Evolutionary conservation across 2,113 vertebrate species (phyloP).

Genomic region (Mormoops blainvillei): DNA sequence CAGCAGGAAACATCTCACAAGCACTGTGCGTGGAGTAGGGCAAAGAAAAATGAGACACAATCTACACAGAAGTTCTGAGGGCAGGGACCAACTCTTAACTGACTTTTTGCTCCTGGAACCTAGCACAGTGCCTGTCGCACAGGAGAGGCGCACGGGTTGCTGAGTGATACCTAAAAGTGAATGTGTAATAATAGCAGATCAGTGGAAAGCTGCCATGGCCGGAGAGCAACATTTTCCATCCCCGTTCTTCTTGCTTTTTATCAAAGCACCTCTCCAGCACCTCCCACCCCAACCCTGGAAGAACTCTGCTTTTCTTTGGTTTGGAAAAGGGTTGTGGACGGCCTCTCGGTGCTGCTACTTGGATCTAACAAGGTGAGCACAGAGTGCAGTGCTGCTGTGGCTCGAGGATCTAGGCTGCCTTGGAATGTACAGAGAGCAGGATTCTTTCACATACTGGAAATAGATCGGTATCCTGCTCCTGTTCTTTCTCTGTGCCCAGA

Average conservation of each 20-base stretch:
- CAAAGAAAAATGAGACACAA: background rate
- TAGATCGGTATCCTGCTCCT: background rate
- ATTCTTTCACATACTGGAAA: background rate
- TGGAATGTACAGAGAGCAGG: slow-evolving; percentile 13
- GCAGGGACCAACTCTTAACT: background rate
- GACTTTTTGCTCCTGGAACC: background rate
- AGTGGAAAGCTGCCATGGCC: background rate
- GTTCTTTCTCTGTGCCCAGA: background rate
- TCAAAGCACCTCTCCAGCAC: background rate
- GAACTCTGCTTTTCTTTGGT: background rate
- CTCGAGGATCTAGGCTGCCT: background rate
- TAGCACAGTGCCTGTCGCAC: background rate
- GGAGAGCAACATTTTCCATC: background rate
- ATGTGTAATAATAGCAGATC: background rate
- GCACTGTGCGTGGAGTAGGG: background rate
- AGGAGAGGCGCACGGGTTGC: background rate
- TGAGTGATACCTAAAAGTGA: background rate
- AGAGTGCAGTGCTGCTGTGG: background rate
- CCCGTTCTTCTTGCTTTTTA: background rate
- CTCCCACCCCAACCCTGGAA: background rate
- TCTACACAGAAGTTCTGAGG: background rate
- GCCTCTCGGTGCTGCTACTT: background rate
- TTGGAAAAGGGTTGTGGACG: background rate
- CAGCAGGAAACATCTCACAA: background rate
- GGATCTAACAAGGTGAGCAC: background rate